Conservation (phyloP, 2,113 vertebrate genomes). For the Protobothrops flavoviridis region DNA sequence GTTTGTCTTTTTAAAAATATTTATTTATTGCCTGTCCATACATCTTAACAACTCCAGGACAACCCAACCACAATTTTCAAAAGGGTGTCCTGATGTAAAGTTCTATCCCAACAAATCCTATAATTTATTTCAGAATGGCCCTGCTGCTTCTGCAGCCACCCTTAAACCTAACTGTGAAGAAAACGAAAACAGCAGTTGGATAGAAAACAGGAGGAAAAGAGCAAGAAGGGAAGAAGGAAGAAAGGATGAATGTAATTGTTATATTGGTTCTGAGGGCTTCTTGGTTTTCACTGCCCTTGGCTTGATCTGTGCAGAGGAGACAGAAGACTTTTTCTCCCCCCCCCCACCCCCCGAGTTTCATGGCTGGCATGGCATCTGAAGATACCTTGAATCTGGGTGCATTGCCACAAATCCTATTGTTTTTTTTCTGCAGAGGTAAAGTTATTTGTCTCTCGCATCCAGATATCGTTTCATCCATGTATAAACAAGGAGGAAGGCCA, state of each 20-base stretch:
- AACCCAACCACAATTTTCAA: neutral
- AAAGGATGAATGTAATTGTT: neutral
- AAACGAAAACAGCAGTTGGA: neutral
- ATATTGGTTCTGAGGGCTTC: no score
- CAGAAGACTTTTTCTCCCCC: no score
- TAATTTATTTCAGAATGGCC: neutral
- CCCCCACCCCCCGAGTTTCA: no score
- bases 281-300: no score
- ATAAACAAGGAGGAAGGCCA: no score
- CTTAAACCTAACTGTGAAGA: neutral
- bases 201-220: neutral
- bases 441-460: no score
- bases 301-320: no score
- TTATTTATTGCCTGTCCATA: neutral
- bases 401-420: no score
- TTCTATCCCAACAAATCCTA: neutral
- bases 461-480: no score
- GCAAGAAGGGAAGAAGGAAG: neutral
- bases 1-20: neutral
- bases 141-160: neutral
- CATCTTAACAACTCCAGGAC: neutral
- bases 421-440: no score
- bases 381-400: neutral
- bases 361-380: neutral
- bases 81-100: neutral